phyloP scores from a whole-genome alignment of 2,113 vertebrate species.

The Nycticorax nycticorax region DNA sequence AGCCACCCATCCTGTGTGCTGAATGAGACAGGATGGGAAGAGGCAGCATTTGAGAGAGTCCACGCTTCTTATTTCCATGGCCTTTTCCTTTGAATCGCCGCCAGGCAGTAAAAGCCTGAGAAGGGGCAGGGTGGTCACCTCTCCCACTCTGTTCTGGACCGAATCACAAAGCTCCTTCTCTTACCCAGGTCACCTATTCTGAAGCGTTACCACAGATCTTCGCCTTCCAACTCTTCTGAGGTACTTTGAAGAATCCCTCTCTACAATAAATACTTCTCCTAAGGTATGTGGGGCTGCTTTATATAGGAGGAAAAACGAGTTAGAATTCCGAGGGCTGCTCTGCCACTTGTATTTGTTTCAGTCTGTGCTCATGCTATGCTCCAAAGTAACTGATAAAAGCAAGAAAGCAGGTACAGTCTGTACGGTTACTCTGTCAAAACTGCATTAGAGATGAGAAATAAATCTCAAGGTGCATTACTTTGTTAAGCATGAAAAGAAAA shows the following conservation, averaged over 20 bases:
- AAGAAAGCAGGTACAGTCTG: not conserved
- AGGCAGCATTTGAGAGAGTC: not conserved
- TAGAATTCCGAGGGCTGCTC: not conserved
- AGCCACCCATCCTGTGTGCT: not conserved
- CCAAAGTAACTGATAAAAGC: constrained; percentile 13
- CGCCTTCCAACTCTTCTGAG: not conserved
- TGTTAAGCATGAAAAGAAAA: constrained; percentile 29
- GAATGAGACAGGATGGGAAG: not conserved
- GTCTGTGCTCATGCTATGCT: not conserved
- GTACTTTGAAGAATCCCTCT: not conserved
- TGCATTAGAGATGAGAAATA: constrained; percentile 3
- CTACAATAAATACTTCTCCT: not conserved
- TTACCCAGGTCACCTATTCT: not conserved
- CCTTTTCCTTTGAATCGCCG: not conserved
- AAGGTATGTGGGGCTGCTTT: not conserved
- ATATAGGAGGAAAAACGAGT: not conserved
- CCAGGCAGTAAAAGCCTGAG: not conserved
- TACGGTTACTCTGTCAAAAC: not conserved
- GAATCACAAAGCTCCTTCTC: not conserved
- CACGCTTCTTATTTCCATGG: not conserved
- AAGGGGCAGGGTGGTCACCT: not conserved
- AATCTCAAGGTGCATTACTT: constrained; percentile 24
- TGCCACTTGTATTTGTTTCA: constrained; percentile 23
- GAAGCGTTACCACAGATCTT: not conserved
- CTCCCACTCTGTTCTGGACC: not conserved